Evolutionary conservation across 2,888 invertebrate species (phyloP).

Genomic region (Agrochola lychnidis): DNA sequence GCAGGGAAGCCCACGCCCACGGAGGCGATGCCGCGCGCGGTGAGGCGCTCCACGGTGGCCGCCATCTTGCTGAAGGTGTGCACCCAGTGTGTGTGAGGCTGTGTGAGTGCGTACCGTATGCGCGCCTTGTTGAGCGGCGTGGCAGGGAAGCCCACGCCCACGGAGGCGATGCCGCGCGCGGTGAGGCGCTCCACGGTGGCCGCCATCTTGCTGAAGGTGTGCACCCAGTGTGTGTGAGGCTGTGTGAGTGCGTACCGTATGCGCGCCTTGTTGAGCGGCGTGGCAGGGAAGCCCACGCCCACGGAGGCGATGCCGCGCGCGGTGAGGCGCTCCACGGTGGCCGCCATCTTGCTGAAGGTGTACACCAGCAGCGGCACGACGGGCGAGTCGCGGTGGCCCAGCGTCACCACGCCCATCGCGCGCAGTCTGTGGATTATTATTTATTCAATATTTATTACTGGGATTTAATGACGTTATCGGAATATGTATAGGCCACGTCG

Average conservation of each 20-base stretch:
- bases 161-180: conserved; percentile 95
- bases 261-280: conserved; percentile 97
- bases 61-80: too few species aligned
- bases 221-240: too few species aligned
- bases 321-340: conserved; percentile 96
- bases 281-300: conserved; percentile 99
- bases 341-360: conserved; percentile 98
- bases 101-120: conserved; percentile 30
- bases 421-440: conserved; percentile 88
- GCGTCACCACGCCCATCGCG: conserved; percentile 97
- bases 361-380: conserved; percentile 99
- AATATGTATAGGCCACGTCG: background rate
- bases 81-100: too few species aligned
- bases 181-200: conserved; percentile 96
- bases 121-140: conserved; percentile 98
- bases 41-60: conserved; percentile 96
- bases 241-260: too few species aligned
- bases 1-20: conserved; percentile 99
- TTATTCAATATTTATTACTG: background rate
- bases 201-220: conserved; percentile 98
- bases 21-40: conserved; percentile 95
- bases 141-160: conserved; percentile 99
- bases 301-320: conserved; percentile 96
- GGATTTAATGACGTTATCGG: background rate
- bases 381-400: conserved; percentile 98